Evolutionary conservation across 92 coral and sea anemone genomes (phyloP).

Genomic region (Phenganax subtilis): DNA sequence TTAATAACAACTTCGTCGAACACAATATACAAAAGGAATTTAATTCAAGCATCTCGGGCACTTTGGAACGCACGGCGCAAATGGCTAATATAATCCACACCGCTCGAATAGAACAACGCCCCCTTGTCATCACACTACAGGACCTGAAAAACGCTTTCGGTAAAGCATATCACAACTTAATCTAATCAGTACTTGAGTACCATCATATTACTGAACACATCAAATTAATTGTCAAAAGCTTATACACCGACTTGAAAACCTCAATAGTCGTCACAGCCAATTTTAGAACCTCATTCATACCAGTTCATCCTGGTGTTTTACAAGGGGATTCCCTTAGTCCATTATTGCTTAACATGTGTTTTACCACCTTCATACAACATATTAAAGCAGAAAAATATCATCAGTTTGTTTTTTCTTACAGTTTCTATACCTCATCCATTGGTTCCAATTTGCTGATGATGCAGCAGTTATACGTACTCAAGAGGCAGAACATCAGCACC

Average conservation of each 20-base stretch:
- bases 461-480: constrained; percentile 47
- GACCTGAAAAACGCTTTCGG: constrained; percentile 51
- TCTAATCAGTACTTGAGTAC: too few relatives aligned
- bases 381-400: constrained; percentile 37
- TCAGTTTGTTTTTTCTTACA: constrained; percentile 39
- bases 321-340: not conserved
- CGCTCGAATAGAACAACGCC: too few relatives aligned
- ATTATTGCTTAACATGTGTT: constrained; percentile 11
- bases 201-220: too few relatives aligned
- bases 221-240: too few relatives aligned
- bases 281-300: not conserved
- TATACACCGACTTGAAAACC: not conserved
- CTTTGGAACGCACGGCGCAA: constrained; percentile 17
- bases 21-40: constrained; percentile 28
- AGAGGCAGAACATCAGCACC: constrained; percentile 39
- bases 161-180: constrained; percentile 35
- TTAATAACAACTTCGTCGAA: constrained; percentile 9
- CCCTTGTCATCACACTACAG: constrained; percentile 33
- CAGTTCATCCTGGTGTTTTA: not conserved
- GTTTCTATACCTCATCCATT: constrained; percentile 38
- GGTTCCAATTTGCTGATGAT: constrained; percentile 55
- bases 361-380: constrained; percentile 40
- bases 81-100: too few relatives aligned
- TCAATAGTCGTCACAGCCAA: not conserved
- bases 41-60: constrained; percentile 21